Evolutionary conservation across 2,113 vertebrate species (phyloP).

Genomic region (Grantiella picta): DNA sequence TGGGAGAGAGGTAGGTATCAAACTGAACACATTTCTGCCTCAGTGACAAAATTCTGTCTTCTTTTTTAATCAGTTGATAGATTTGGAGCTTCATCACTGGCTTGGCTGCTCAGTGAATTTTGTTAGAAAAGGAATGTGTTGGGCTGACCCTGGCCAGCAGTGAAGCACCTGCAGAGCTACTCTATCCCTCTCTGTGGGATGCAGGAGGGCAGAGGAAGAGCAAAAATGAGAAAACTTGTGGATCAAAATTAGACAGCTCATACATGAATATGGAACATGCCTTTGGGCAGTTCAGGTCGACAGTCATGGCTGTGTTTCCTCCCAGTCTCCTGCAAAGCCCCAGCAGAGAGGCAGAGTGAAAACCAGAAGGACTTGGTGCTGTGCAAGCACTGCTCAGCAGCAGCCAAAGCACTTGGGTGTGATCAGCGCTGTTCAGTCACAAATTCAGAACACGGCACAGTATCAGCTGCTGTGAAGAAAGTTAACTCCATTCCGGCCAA

Average conservation of each 20-base stretch:
- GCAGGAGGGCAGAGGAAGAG: background rate
- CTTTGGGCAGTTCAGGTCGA: background rate
- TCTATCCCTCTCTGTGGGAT: background rate
- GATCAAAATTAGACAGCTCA: background rate
- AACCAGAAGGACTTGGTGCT: background rate
- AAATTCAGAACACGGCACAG: background rate
- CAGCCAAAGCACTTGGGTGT: background rate
- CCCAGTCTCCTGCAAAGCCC: background rate
- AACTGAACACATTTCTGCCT: background rate
- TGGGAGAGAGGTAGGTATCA: background rate
- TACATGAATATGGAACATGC: background rate
- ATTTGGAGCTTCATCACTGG: background rate
- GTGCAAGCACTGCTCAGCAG: background rate
- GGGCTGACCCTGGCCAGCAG: background rate
- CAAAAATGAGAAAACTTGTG: background rate
- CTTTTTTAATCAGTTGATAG: background rate
- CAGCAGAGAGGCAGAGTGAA: background rate
- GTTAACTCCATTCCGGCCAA: background rate
- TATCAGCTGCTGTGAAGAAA: background rate
- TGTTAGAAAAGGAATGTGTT: background rate
- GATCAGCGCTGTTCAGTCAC: background rate
- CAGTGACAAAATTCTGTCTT: background rate
- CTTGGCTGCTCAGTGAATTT: background rate
- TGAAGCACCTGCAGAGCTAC: fast-evolving
- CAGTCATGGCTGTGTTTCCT: background rate